Conservation (phyloP, 2,113 vertebrate genomes). For the Trochalopteron elliotii region DNA sequence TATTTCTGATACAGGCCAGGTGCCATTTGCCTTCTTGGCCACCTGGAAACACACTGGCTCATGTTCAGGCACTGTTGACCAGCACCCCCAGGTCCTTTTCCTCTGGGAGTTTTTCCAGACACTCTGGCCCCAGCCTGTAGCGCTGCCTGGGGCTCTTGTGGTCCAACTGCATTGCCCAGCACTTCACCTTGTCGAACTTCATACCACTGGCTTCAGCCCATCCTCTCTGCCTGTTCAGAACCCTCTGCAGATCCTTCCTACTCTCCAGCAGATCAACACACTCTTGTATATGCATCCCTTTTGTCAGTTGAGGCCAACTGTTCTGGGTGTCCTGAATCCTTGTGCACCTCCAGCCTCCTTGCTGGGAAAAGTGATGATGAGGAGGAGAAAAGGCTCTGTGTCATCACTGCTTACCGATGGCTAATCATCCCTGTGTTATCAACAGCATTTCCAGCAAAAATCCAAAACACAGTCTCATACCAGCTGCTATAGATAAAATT, state of each 20-base stretch:
- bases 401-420: background rate
- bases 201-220: background rate
- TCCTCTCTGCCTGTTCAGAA: background rate
- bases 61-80: background rate
- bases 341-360: background rate
- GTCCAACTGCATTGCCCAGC: background rate
- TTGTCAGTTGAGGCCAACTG: fast-evolving
- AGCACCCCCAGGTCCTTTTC: background rate
- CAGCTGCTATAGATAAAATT: background rate
- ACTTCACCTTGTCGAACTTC: background rate
- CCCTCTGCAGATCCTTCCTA: background rate
- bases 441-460: background rate
- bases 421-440: background rate
- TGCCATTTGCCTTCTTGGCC: background rate
- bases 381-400: background rate
- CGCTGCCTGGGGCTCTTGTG: background rate
- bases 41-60: background rate
- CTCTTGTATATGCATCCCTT: background rate
- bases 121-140: background rate
- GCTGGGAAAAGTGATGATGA: background rate
- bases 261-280: background rate
- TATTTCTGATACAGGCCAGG: background rate
- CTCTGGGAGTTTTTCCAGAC: background rate
- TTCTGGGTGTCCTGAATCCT: background rate
- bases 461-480: background rate